Evolutionary conservation across 2,797 vertebrate genomes (phyloP), one percentile per base, ranked within the genome.

Genomic region (Coilia nasus): DNA sequence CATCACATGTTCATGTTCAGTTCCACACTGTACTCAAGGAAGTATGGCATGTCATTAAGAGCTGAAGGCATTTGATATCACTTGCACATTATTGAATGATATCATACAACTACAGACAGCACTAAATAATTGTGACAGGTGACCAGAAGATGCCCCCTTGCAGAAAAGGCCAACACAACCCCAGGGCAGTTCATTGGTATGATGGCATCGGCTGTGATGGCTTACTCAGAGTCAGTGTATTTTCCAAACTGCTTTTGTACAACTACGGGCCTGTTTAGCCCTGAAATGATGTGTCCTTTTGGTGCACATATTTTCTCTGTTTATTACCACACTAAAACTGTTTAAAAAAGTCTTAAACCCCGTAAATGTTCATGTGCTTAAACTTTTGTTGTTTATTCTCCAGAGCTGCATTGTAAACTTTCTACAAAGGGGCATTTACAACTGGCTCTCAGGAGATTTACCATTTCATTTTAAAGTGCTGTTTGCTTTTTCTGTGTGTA

Each of bases 121-220:
- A 81, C 82, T 85, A 87, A 88, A 83, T 86, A 83, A 85, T 82
- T 60, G 31, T 89, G 89, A 85, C 88, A 88, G 88, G 75, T 88
- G 86, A 85, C 87, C 86, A 81, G 78, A 85, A 86, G 86, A 83
- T 84, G 83, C 81, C 83, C 84, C 86, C 84, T 81, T 59, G 17
- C 81, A 81, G 83, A 85, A 88, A 88, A 88, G 83, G 47, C 83
- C 71, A 86, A 64, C 81, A 82, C 28, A 82, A 56, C 82, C 81
- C 83, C 15, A 81, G 87, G 78, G 85, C 71, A 78, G 4, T 44
- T 19, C 31, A 21, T 9, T 12, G 35, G 17, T 44, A 19, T 41
- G 71, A 44, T 78, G 71, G 35, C 71, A 78, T 75, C 71, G 21
- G 15, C 19, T 78, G 31, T 9, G 71, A 78, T 2, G 71, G 71